A percentile compares a stretch with the other conserved stretches of the same genome.
These are phyloP conservation scores for Rhizoglyphus robini DNA, from an alignment of 1,140 invertebrate genomes.

Conservation along the genomic window DNA sequence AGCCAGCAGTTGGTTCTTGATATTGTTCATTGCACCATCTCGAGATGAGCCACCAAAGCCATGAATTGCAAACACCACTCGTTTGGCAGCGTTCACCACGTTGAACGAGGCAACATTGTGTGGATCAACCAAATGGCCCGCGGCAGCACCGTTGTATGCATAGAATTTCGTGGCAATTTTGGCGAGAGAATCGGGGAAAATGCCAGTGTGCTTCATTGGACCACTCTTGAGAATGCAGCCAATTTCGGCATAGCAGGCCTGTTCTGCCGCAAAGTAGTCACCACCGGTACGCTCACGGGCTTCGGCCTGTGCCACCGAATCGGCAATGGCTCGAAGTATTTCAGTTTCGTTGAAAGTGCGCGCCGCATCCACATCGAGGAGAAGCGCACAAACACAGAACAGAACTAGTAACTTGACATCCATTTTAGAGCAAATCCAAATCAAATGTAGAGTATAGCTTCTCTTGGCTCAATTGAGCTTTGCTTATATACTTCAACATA, in stretches of 20 bases:
- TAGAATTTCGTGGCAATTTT: conserved; percentile 29
- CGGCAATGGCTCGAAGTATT: no score
- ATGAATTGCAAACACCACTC: conserved; percentile 28
- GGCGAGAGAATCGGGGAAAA: conserved; percentile 29
- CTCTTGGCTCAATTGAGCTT: no score
- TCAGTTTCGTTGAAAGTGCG: no score
- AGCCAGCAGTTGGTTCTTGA: conserved; percentile 11
- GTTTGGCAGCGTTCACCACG: neutral
- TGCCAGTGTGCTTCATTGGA: conserved; percentile 27
- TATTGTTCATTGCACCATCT: conserved; percentile 24
- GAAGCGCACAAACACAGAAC: no score
- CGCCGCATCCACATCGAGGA: no score
- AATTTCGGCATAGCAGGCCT: conserved; percentile 31
- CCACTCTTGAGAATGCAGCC: conserved; percentile 31
- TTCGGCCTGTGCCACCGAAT: no score
- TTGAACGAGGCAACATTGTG: conserved; percentile 10
- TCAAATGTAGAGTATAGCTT: no score
- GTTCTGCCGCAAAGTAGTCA: no score
- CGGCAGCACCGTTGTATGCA: conserved; percentile 27
- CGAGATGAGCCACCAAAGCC: conserved; percentile 31
- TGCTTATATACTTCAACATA: no score
- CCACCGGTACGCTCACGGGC: no score
- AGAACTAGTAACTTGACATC: no score
- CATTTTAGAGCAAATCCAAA: no score
- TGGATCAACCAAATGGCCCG: conserved; percentile 24